Percentiles rank a stretch among this genome's conserved stretches.
Conservation (phyloP, 2,797 vertebrate genomes). For the Cuniculus paca region DNA sequence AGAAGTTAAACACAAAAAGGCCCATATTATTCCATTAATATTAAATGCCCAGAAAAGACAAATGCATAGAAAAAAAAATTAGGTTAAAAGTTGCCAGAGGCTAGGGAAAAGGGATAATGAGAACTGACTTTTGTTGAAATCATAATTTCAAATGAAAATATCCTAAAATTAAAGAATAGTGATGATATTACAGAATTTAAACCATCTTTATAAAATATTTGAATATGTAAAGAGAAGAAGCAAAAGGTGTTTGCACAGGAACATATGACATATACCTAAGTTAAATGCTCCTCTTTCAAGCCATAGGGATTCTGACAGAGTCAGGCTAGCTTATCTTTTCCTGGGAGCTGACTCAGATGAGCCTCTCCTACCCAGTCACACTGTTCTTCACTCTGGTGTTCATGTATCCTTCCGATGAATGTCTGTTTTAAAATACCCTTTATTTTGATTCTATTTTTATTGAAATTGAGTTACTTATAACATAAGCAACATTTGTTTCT, state of each 20-base stretch:
- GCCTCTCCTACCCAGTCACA: background rate
- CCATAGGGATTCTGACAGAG: background rate
- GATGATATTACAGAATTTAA: background rate
- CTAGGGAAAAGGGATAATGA: background rate
- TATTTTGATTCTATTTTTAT: constrained; percentile 47
- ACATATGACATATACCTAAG: background rate
- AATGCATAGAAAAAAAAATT: background rate
- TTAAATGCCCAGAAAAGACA: background rate
- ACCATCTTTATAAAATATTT: constrained; percentile 31
- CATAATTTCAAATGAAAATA: background rate
- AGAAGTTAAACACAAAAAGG: background rate
- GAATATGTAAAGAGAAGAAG: background rate
- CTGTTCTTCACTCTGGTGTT: background rate
- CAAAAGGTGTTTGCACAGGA: constrained; percentile 25
- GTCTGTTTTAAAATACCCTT: background rate
- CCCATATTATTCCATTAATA: background rate
- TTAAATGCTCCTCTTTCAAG: background rate
- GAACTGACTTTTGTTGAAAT: background rate
- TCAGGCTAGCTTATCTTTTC: background rate
- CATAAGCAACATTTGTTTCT: background rate
- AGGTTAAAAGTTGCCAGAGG: background rate
- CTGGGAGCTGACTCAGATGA: background rate
- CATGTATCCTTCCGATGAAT: background rate
- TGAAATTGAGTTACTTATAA: constrained; percentile 39
- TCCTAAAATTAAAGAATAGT: background rate